A percentile compares a stretch with the other conserved stretches of the same genome.
phyloP scores from a whole-genome alignment of 2,113 vertebrate species.

The Grallaria varia region DNA sequence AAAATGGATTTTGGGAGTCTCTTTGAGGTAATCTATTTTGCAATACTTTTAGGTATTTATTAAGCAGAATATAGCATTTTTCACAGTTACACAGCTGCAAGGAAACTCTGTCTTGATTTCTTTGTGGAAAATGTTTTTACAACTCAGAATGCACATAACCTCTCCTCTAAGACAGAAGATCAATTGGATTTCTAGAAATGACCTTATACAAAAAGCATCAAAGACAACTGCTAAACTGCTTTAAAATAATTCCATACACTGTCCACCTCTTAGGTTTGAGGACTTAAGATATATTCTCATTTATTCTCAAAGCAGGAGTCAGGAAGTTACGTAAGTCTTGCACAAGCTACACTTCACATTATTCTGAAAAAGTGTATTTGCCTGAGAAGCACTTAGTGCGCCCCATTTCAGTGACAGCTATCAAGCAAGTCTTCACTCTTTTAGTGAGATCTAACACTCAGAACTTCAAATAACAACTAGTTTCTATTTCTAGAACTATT shows the following conservation, averaged over 20 bases:
- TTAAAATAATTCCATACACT: neutral
- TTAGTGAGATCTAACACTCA: neutral
- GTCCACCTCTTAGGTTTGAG: neutral
- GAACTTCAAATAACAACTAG: neutral
- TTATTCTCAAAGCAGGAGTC: neutral
- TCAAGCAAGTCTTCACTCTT: neutral
- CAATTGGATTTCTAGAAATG: neutral
- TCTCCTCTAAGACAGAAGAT: neutral
- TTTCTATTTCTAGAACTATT: neutral
- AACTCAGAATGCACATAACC: neutral
- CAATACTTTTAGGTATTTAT: neutral
- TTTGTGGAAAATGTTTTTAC: neutral
- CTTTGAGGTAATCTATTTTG: neutral
- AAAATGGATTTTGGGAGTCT: neutral
- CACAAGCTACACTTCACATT: neutral
- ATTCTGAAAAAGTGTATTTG: neutral
- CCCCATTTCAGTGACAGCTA: neutral
- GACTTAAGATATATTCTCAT: neutral
- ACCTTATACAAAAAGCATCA: neutral
- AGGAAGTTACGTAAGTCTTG: neutral
- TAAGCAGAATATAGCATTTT: neutral
- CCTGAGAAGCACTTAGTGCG: neutral
- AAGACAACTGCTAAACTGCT: neutral
- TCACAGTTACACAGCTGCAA: neutral
- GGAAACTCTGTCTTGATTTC: neutral